Conservation (phyloP, 1,140 invertebrate genomes). For the Coptotermes formosanus region DNA sequence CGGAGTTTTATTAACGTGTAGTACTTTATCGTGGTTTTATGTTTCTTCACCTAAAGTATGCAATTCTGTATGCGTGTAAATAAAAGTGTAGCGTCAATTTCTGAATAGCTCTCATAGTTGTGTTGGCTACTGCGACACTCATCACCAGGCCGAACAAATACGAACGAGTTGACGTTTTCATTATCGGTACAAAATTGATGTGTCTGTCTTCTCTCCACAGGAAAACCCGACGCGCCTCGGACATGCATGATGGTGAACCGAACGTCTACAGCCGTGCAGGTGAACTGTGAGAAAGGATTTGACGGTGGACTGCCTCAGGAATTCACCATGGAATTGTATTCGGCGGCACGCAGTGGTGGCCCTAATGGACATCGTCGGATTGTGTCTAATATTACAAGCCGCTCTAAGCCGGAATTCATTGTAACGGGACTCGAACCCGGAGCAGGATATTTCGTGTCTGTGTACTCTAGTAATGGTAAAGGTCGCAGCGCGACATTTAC, state of each 20-base stretch:
- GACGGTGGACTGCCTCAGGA: conserved; percentile 53
- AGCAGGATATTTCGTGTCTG: conserved; percentile 49
- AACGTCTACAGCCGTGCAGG: conserved; percentile 51
- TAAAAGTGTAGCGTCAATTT: too few relatives aligned
- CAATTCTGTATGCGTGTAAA: too few relatives aligned
- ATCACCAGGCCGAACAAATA: too few relatives aligned
- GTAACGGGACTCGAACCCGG: conserved; percentile 48
- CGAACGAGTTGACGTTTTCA: too few relatives aligned
- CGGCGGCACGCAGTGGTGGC: conserved; percentile 36
- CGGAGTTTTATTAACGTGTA: too few relatives aligned
- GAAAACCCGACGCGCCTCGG: conserved; percentile 52
- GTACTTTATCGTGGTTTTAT: too few relatives aligned
- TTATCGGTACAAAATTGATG: conserved; percentile 22
- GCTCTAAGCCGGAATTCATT: conserved; percentile 44
- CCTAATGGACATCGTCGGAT: conserved; percentile 33
- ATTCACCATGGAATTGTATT: conserved; percentile 49
- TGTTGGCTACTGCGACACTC: too few relatives aligned
- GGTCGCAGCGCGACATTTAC: conserved; percentile 48
- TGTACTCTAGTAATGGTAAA: conserved; percentile 58
- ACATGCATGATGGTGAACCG: conserved; percentile 51
- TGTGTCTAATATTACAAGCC: conserved; percentile 37
- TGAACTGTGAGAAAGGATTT: conserved; percentile 52
- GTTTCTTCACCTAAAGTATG: too few relatives aligned
- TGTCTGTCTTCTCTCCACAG: conserved; percentile 36
- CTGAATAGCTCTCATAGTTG: too few relatives aligned